A percentile compares a stretch with the other conserved stretches of the same genome.
Conservation (phyloP, 2,797 vertebrate genomes). For the Carapus acus region DNA sequence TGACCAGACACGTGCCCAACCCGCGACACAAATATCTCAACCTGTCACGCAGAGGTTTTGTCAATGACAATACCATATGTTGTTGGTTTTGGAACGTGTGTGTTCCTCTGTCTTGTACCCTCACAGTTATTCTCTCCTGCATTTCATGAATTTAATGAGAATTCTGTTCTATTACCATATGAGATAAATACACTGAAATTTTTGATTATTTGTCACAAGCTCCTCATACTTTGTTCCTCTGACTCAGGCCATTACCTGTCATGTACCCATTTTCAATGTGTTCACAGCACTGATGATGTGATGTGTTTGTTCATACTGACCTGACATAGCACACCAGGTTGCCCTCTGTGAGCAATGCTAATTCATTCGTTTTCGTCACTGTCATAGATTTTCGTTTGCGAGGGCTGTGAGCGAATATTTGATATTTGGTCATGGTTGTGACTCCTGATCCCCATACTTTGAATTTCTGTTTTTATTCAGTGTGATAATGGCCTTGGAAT, state of each 20-base stretch:
- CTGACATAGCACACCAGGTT: slow-evolving; percentile 62
- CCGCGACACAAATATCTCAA: slow-evolving; percentile 38
- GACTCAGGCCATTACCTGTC: slow-evolving; percentile 25
- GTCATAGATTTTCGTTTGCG: slow-evolving; percentile 18
- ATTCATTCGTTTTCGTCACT: slow-evolving; percentile 52
- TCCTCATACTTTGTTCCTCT: slow-evolving; percentile 8
- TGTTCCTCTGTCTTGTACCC: slow-evolving; percentile 23
- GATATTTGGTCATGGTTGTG: slow-evolving; percentile 22
- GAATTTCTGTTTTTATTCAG: slow-evolving; percentile 30
- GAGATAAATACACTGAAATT: slow-evolving; percentile 22
- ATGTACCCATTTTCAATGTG: slow-evolving; percentile 58
- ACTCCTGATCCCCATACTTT: slow-evolving; percentile 11
- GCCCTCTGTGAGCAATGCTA: slow-evolving; percentile 42
- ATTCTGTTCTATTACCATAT: neutral
- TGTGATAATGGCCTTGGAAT: slow-evolving; percentile 27
- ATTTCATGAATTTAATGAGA: slow-evolving; percentile 23
- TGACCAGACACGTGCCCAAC: slow-evolving; percentile 57
- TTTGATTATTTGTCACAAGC: slow-evolving; percentile 12
- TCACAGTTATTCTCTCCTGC: slow-evolving; percentile 17
- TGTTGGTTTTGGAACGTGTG: slow-evolving; percentile 26
- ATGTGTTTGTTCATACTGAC: slow-evolving; percentile 84
- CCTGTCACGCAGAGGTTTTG: slow-evolving; percentile 34
- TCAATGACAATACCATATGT: slow-evolving; percentile 18
- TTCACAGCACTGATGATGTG: slow-evolving; percentile 74
- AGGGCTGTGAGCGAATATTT: slow-evolving; percentile 14